These are phyloP conservation scores for Recurvirostra avosetta DNA, from an alignment of 2,113 vertebrate genomes.

Conservation along the genomic window DNA sequence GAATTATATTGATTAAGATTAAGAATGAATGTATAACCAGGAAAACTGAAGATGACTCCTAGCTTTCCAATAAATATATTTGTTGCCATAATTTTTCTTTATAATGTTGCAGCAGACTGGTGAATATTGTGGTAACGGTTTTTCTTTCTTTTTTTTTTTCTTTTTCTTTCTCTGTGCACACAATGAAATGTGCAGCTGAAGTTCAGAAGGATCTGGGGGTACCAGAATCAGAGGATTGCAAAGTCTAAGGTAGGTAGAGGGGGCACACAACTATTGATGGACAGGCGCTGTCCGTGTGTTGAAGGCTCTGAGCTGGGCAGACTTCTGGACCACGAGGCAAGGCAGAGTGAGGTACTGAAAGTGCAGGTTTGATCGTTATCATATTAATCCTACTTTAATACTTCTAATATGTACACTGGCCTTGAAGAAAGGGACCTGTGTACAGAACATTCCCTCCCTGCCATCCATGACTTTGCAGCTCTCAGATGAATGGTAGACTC, in stretches of 20 bases:
- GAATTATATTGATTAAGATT: background rate
- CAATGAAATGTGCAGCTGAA: background rate
- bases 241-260: background rate
- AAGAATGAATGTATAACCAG: background rate
- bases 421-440: background rate
- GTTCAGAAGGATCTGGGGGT: background rate
- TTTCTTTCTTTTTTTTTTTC: background rate
- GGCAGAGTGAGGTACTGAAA: background rate
- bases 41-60: background rate
- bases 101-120: background rate
- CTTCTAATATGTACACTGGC: background rate
- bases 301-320: background rate
- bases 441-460: background rate
- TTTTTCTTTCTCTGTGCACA: background rate
- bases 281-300: background rate
- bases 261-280: background rate
- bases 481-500: background rate
- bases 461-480: accelerated
- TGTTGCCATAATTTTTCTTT: background rate
- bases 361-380: background rate
- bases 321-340: background rate
- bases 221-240: background rate
- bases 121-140: background rate
- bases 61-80: background rate
- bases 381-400: background rate